Evolutionary conservation across 2,113 vertebrate species (phyloP), one percentile per base, ranked within the genome.

Genomic region (Notechis scutatus): DNA sequence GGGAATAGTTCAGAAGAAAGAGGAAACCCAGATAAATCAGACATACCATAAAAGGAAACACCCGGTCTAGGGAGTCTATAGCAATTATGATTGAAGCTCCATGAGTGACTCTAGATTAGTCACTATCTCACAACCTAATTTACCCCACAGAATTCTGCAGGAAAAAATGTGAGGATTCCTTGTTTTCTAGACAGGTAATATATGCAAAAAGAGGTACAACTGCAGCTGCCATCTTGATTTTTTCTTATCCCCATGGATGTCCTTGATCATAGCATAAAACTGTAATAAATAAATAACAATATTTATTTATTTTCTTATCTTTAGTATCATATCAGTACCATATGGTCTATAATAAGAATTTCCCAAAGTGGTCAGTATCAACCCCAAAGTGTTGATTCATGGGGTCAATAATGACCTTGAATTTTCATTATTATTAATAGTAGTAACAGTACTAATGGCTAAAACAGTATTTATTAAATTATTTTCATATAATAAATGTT

Each of bases 21-120:
- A 96, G 96, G 96, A 97, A 97, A 96, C 88, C 94, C 95, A 91
- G 95, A 95, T 92, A 94, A 93, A 55, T 96, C 93, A 93, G 91
- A 69, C 93, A 96, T 85, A 95, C 95, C 96, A 95, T 96, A 97
- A 96, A 97, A 96, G 96, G 97, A 97, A 97, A 94, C 23, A 64
- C 90, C 93, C 39, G 54, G 93, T 87, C 0, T 6, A 64, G 61
- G 95, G 94, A 96, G 93, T 81, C 95, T 95, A 95, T n/a, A 74
- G 85, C 18, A 93, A 95, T 95, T 94, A 92, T 96, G 92, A 96
- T 92, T 74, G 47, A 45, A 12, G 23, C 59, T 85, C 29, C 6
- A 4, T 86, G 54, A 24, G 1, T 85, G 39, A 59, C 42, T 59
- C 61, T 61, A 81, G n/a, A 9, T n/a, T 52, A 89, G 47, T 92